Evolutionary conservation across 2,888 invertebrate genomes (phyloP).

Genomic region (Bellardia pandia): DNA sequence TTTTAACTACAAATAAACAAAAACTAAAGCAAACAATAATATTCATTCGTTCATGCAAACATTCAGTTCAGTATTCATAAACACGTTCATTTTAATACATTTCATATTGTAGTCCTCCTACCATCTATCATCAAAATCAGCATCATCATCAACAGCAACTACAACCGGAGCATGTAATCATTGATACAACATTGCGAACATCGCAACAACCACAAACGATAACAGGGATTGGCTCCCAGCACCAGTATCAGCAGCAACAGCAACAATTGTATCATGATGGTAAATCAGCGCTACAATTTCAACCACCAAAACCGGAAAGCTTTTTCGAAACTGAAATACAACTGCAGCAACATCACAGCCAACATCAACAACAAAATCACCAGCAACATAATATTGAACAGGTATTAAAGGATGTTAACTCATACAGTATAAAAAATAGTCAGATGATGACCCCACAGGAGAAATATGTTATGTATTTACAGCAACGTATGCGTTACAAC

Average conservation of each 20-base stretch:
- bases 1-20: not conserved
- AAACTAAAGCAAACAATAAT: slow-evolving; percentile 30
- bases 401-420: slow-evolving; percentile 66
- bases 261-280: slow-evolving; percentile 64
- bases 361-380: slow-evolving; percentile 58
- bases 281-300: slow-evolving; percentile 70
- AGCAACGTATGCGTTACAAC: slow-evolving; percentile 80
- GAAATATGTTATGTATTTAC: slow-evolving; percentile 83
- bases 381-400: slow-evolving; percentile 72
- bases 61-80: slow-evolving; percentile 56
- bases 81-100: slow-evolving; percentile 70
- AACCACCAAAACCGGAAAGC: slow-evolving; percentile 71
- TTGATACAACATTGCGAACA: slow-evolving; percentile 68
- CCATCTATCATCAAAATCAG: slow-evolving; percentile 67
- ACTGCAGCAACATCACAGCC: slow-evolving; percentile 17
- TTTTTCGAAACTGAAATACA: slow-evolving; percentile 71
- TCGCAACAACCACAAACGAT: slow-evolving; percentile 74
- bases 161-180: slow-evolving; percentile 58
- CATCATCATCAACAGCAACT: slow-evolving; percentile 59
- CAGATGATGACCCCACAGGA: slow-evolving; percentile 82
- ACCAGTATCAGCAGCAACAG: slow-evolving; percentile 73
- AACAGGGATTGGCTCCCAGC: slow-evolving; percentile 74
- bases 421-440: slow-evolving; percentile 73
- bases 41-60: slow-evolving; percentile 7
- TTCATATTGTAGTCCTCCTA: slow-evolving; percentile 66